Evolutionary conservation across 2,113 vertebrate species (phyloP), one percentile per base, ranked within the genome.

Genomic region (Herpetotheres cachinnans): DNA sequence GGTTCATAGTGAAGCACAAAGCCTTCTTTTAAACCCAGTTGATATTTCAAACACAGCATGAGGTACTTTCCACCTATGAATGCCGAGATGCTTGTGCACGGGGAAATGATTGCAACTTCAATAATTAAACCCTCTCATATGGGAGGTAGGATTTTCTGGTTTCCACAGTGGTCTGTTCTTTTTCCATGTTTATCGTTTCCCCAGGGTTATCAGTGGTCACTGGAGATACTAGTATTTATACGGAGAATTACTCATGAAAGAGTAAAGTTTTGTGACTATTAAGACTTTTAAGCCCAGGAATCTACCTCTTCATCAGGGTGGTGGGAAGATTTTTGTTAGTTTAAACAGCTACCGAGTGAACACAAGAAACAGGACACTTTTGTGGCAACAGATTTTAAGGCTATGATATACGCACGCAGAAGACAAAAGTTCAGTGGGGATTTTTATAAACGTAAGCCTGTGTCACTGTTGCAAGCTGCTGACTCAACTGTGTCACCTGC

Each of bases 401-500:
- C 83, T 65, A 2, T 26, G 46, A 62, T n/a, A 70, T 10, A 80
- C 0, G 8, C 81, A 93, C 1, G 14, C 81, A 85, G 84, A 40
- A 87, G 93, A 94, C 95, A 95, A 96, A 95, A 95, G 89, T 94
- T 91, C 95, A 93, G 89, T 73, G 97, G 97, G 97, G 96, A 97
- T 97, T 97, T 97, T 96, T 72, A 87, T 13, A 82, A 95, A 90
- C 91, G 86, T 94, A 95, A 95, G 96, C 94, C 93, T 91, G 94
- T 96, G 96, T 96, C 96, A 95, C 94, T 88, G 93, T 59, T 95
- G 89, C 95, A 95, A 95, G 96, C 89, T 95, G 96, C 96, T 97
- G 96, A 97, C 96, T 97, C 96, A 97, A 96, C 89, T 96, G 93
- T 97, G 94, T 94, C 95, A 97, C 97, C 97, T 97, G 95, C 91